Evolutionary conservation across 2,888 invertebrate species (phyloP).

Genomic region (Synergus umbraculus): DNA sequence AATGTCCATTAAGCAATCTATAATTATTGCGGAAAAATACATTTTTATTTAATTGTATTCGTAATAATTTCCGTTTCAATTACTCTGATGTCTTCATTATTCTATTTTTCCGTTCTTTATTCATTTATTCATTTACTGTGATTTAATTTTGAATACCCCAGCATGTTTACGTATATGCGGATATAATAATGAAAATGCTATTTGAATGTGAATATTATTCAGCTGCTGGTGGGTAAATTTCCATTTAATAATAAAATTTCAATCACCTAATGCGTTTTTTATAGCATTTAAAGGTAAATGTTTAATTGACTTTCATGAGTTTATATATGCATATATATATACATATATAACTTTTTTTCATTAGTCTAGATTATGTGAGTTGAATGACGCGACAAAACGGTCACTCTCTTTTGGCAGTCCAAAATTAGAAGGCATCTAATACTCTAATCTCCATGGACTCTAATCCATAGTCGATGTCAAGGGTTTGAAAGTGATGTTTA

Average conservation of each 20-base stretch:
- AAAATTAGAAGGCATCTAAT: not conserved
- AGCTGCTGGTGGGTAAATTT: too few species aligned
- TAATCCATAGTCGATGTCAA: not conserved
- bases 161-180: too few species aligned
- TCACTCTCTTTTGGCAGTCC: not conserved
- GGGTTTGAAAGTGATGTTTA: not conserved
- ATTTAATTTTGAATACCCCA: too few species aligned
- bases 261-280: too few species aligned
- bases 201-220: too few species aligned
- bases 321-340: too few species aligned
- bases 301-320: too few species aligned
- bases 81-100: not conserved
- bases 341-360: not conserved
- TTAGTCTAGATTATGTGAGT: not conserved
- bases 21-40: not conserved
- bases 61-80: not conserved
- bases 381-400: not conserved
- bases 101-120: not conserved
- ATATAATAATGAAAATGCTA: too few species aligned
- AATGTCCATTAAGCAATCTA: not conserved
- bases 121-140: too few species aligned
- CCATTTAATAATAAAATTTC: too few species aligned
- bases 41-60: not conserved
- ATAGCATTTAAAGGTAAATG: too few species aligned
- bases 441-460: not conserved